Evolutionary conservation across 2,113 vertebrate species (phyloP).

Genomic region (Corydoras maculifer): DNA sequence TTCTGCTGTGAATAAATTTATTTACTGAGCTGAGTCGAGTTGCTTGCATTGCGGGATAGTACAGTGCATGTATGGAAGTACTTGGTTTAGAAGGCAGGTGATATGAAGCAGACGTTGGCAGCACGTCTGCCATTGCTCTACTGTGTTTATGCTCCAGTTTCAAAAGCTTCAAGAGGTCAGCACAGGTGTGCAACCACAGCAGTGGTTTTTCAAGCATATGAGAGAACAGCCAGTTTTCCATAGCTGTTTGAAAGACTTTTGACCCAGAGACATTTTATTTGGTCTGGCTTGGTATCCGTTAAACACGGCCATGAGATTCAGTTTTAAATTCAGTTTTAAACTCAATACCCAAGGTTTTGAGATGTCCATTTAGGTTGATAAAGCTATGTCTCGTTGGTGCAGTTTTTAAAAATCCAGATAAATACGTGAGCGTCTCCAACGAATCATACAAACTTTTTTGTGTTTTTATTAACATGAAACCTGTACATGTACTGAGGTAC

Average conservation of each 20-base stretch:
- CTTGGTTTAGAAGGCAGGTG: constrained; percentile 5
- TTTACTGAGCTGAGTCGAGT: constrained; percentile 6
- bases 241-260: constrained; percentile 11
- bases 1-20: constrained; percentile 15
- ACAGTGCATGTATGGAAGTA: background rate
- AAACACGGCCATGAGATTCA: background rate
- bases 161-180: constrained; percentile 36
- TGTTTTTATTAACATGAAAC: too few relatives aligned
- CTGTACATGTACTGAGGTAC: background rate
- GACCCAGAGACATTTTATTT: constrained; percentile 13
- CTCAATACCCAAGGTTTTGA: background rate
- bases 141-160: constrained; percentile 31
- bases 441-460: too few relatives aligned
- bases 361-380: background rate
- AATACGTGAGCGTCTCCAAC: too few relatives aligned
- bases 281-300: background rate
- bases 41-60: constrained; percentile 1
- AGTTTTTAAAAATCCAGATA: too few relatives aligned
- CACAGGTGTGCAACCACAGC: constrained; percentile 53
- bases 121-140: constrained; percentile 9
- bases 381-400: too few relatives aligned
- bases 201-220: constrained; percentile 27
- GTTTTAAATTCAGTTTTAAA: background rate
- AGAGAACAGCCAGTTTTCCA: constrained; percentile 10
- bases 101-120: constrained; percentile 33